phyloP scores from a whole-genome alignment of 2,888 invertebrate genomes.

The Trachelus stipa region DNA sequence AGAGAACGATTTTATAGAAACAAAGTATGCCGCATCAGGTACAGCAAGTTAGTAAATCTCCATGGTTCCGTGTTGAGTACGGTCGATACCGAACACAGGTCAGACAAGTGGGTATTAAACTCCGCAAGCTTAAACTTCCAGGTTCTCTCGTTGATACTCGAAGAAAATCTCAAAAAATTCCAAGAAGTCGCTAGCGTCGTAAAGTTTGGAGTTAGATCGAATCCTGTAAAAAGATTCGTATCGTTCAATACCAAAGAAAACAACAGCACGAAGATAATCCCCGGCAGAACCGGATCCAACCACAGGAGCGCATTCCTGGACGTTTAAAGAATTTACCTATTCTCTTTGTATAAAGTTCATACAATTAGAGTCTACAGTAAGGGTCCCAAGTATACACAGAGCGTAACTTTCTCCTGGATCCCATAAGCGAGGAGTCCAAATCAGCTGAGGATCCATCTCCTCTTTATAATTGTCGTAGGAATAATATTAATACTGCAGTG shows the following conservation, averaged over 20 bases:
- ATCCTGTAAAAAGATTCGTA: conserved; percentile 28
- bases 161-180: conserved; percentile 26
- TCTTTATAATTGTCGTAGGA: no score
- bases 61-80: conserved; percentile 14
- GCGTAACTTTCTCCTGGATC: no score
- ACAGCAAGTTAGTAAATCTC: conserved; percentile 23
- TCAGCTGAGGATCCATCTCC: no score
- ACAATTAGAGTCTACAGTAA: not conserved
- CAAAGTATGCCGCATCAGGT: conserved; percentile 14
- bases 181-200: conserved; percentile 16
- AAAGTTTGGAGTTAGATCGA: conserved; percentile 34
- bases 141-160: conserved; percentile 19
- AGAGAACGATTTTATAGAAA: not conserved
- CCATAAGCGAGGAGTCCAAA: no score
- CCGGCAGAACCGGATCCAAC: not conserved
- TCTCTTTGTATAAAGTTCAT: not conserved
- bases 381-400: not conserved
- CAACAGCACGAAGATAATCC: not conserved
- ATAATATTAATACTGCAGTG: no score
- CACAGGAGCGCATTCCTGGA: not conserved
- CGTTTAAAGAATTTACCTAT: not conserved
- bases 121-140: conserved; percentile 14
- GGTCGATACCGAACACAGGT: conserved; percentile 21
- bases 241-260: not conserved
- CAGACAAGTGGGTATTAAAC: conserved; percentile 32